Evolutionary conservation across 2,797 vertebrate genomes (phyloP).

Genomic region (Vultur gryphus): DNA sequence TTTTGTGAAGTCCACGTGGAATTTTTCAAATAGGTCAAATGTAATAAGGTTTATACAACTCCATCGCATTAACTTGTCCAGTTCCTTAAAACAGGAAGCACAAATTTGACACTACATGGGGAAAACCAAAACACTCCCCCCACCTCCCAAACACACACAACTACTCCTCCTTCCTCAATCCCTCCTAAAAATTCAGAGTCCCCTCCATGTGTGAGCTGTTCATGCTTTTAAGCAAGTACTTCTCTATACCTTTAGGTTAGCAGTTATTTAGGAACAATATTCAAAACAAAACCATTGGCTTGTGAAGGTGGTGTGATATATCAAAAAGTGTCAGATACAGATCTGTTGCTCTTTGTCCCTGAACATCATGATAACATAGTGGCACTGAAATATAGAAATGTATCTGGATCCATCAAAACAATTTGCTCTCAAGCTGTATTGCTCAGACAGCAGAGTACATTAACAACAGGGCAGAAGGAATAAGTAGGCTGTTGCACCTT

Average conservation of each 20-base stretch:
- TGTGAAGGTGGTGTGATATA: neutral
- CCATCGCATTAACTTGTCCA: neutral
- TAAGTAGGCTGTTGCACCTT: constrained; percentile 39
- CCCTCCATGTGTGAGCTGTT: neutral
- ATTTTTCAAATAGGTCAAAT: neutral
- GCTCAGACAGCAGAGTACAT: neutral
- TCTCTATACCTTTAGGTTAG: neutral
- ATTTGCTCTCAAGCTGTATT: neutral
- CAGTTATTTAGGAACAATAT: neutral
- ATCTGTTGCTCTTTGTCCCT: neutral
- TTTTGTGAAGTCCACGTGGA: neutral
- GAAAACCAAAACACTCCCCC: neutral
- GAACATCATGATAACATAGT: neutral
- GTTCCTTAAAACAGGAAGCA: neutral
- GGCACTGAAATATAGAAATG: neutral
- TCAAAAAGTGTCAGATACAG: neutral
- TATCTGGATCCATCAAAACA: neutral
- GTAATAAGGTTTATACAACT: neutral
- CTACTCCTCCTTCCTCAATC: neutral
- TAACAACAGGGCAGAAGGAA: neutral
- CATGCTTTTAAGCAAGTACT: neutral
- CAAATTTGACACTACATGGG: neutral
- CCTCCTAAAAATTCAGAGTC: neutral
- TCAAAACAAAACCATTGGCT: neutral
- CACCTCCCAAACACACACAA: neutral